Percentiles rank a stretch among this genome's conserved stretches.
phyloP scores from a whole-genome alignment of 2,113 vertebrate species.

The Garra rufa region DNA sequence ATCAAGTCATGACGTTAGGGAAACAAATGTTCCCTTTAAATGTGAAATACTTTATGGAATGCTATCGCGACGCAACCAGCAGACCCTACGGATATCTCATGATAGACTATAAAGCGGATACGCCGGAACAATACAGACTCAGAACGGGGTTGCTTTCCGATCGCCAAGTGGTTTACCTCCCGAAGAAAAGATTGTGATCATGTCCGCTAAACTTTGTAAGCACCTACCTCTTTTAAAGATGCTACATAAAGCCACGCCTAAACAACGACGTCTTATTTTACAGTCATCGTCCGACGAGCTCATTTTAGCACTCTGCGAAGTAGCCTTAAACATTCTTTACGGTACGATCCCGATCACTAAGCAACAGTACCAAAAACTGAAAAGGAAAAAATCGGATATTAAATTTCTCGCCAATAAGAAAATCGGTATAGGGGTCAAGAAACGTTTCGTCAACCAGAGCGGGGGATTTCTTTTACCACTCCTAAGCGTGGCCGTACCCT shows the following conservation, averaged over 20 bases:
- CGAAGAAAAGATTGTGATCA: not conserved
- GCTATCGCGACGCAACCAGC: not conserved
- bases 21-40: too few relatives aligned
- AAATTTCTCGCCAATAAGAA: too few relatives aligned
- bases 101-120: conserved; percentile 1
- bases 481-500: not conserved
- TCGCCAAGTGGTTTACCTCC: not conserved
- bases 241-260: not conserved
- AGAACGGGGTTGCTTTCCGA: not conserved
- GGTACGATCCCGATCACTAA: too few relatives aligned
- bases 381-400: too few relatives aligned
- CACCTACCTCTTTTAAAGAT: not conserved
- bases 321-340: too few relatives aligned
- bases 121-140: not conserved
- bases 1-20: too few relatives aligned
- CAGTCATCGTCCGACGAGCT: not conserved
- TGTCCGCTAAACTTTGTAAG: not conserved
- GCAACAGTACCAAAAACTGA: too few relatives aligned
- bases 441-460: too few relatives aligned
- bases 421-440: too few relatives aligned
- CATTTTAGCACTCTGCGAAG: too few relatives aligned
- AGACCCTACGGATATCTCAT: not conserved
- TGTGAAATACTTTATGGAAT: not conserved
- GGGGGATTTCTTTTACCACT: not conserved
- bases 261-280: not conserved